A percentile compares a stretch with the other conserved stretches of the same genome.
These are phyloP conservation scores for Condylostylus longicornis DNA, from an alignment of 1,140 invertebrate species.

Conservation along the genomic window DNA sequence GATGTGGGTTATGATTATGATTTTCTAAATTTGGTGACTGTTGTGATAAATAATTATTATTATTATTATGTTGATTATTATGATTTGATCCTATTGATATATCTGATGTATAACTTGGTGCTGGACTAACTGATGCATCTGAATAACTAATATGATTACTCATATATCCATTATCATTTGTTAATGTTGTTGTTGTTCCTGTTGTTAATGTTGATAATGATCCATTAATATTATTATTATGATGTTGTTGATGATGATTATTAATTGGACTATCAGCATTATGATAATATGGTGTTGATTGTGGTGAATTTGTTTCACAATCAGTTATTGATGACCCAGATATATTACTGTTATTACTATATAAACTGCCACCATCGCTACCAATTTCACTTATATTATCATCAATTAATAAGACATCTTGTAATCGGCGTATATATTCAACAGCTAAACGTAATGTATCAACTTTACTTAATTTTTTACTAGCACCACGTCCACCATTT, in stretches of 20 bases:
- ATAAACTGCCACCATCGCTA: neutral
- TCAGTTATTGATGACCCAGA: no score
- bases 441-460: constrained; percentile 87
- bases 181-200: constrained; percentile 17
- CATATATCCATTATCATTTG: constrained; percentile 7
- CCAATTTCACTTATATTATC: constrained; percentile 7
- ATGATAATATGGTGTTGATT: neutral
- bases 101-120: constrained; percentile 64
- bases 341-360: constrained; percentile 8
- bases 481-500: constrained; percentile 48
- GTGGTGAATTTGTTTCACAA: neutral
- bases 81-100: constrained; percentile 35
- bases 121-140: constrained; percentile 58
- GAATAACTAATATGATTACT: constrained; percentile 37
- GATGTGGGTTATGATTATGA: constrained; percentile 2
- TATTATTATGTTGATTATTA: constrained; percentile 32
- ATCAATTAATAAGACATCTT: constrained; percentile 67
- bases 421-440: constrained; percentile 81
- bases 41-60: constrained; percentile 22
- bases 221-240: neutral
- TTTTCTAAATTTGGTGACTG: no score
- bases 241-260: constrained; percentile 11
- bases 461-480: constrained; percentile 87
- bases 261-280: constrained; percentile 1
- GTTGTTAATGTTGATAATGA: constrained; percentile 12